Evolutionary conservation across 1,140 invertebrate species (phyloP), one percentile per base, ranked within the genome.

Genomic region (Tetraneura akinire): DNA sequence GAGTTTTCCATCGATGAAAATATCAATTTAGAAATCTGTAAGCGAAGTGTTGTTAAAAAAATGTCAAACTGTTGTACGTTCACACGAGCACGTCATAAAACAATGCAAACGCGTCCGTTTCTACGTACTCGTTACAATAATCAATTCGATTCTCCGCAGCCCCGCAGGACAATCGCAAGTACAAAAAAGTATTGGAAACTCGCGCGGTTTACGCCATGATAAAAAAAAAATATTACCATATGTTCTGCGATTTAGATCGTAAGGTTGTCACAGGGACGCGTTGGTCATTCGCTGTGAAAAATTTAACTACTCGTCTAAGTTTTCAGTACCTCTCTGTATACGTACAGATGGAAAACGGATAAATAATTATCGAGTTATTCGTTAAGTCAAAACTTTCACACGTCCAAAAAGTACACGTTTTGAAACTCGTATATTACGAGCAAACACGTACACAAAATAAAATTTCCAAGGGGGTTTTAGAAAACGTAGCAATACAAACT

Each of bases 71-170:
- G 37, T 64, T 64, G 8, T 37, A 64, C 26, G n/a, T n/a, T n/a
- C n/a, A n/a, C n/a, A 37, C 62, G 18, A 42, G 62, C 62, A 64
- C 29, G 62, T 37, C 62, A 64, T 64, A 32, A 64, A 42, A 64
- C 62, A 64, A 64, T 64, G n/a, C 29, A 42, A 64, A 64, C 18
- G 29, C 37, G 8, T 37, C 8, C 8, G 8, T 37, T 37, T 4
- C 29, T 42, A 64, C 29, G 37, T 64, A 37, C 37, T 64, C n/a
- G n/a, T n/a, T n/a, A n/a, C n/a, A 37, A 64, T 32, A 37, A 64
- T 64, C 32, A 64, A 64, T 64, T 64, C 29, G 13, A n/a, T 64
- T 64, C 62, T 64, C n/a, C 9, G 26, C 32, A 64, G 29, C 16
- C 18, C 18, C 29, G 29, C 26, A n/a, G n/a, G n/a, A 37, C 37